phyloP scores from a whole-genome alignment of 2,113 vertebrate genomes.

The Clarias gariepinus region DNA sequence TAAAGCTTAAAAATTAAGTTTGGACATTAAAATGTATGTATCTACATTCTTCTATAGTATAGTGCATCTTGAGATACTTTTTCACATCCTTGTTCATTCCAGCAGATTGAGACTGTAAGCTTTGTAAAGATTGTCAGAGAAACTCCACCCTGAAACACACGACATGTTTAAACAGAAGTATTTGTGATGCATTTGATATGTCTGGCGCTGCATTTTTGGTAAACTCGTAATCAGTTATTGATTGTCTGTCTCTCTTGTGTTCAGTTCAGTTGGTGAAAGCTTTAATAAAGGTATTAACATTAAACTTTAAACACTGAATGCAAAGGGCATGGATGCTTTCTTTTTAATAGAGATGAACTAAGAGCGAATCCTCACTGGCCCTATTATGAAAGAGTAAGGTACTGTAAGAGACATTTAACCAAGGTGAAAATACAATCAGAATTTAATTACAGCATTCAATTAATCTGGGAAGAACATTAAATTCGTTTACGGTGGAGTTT shows the following conservation, averaged over 20 bases:
- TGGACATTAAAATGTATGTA: background rate
- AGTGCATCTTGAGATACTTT: background rate
- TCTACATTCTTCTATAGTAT: background rate
- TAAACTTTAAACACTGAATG: background rate
- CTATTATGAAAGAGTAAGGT: no score
- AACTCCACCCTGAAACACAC: background rate
- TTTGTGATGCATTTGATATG: background rate
- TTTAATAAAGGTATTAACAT: background rate
- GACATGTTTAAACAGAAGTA: background rate
- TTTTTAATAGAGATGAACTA: background rate
- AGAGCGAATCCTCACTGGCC: background rate
- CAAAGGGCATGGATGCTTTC: background rate
- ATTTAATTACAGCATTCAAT: background rate
- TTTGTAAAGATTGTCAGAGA: background rate
- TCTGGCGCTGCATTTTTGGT: no score
- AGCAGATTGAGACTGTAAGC: slow-evolving; percentile 13
- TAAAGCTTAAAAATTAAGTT: background rate
- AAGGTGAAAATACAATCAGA: background rate
- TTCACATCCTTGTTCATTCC: background rate
- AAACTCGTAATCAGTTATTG: background rate
- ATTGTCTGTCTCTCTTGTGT: background rate
- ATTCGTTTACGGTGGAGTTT: background rate
- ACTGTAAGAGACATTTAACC: background rate
- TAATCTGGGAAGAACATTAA: background rate
- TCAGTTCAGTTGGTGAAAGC: no score